Conservation (phyloP, 2,113 vertebrate species). For the Barnardius zonarius region DNA sequence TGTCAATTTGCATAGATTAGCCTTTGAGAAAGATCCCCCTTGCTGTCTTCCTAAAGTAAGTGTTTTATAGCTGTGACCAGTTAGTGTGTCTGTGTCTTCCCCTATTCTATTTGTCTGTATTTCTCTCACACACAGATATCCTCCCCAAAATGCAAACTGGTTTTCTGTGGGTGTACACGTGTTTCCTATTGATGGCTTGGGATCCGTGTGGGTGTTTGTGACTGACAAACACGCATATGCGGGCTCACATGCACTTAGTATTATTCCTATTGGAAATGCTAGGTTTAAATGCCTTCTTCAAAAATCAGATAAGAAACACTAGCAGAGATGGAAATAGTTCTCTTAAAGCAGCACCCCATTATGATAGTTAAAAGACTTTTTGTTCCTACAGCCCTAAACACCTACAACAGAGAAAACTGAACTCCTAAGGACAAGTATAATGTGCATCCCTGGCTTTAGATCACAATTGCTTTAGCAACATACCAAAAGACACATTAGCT, state of each 20-base stretch:
- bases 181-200: slow-evolving; percentile 33
- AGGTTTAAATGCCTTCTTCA: neutral
- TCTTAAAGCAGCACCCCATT: neutral
- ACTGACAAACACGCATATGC: neutral
- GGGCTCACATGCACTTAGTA: neutral
- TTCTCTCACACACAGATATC: neutral
- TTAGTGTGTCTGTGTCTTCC: neutral
- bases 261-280: neutral
- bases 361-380: neutral
- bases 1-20: neutral
- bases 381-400: neutral
- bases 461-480: neutral
- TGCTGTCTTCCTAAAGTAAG: neutral
- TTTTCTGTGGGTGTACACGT: neutral
- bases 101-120: neutral
- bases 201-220: neutral
- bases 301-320: fast-evolving
- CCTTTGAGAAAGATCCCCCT: neutral
- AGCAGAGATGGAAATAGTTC: neutral
- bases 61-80: neutral
- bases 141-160: neutral
- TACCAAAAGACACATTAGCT: neutral
- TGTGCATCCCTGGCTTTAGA: neutral
- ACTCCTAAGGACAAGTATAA: neutral
- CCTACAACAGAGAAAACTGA: neutral